Evolutionary conservation across 2,113 vertebrate species (phyloP), one percentile per base, ranked within the genome.

Genomic region (Cyphomyrus plagiostoma): DNA sequence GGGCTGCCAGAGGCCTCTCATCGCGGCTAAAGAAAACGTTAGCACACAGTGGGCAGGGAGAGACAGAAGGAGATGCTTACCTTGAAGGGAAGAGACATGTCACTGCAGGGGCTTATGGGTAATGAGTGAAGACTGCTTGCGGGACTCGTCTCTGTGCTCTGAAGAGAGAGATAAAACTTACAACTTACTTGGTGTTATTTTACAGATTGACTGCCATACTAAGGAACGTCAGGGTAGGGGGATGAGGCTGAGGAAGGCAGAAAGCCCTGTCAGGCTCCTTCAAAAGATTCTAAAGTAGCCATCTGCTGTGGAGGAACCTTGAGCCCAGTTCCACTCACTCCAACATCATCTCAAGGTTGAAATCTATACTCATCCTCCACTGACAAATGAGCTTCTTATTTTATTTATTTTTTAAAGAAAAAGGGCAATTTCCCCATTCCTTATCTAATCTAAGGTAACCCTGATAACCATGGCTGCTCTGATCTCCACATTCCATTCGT

Each of bases 101-200:
- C 98, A 53, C 97, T 96, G 93, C 97, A 97, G 58, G 98, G 98
- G 92, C 98, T 99, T 85, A 98, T 97, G 82, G 98, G 98, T 91
- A 99, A 96, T 15, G 98, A 99, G 26, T 97, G 92, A 49, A 96
- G 97, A 93, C 98, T 99, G 92, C 97, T 97, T n/a, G 97, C 97
- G 89, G 98, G 98, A 91, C 98, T 99, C 89, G 97, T 96, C 91
- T 99, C 98, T 0, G 96, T 89, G 92, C 98, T 99, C 98, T 99
- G 95, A 85, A 94, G 95, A 88, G 90, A 89, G 94, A 88, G 91
- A 88, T 90, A 91, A 92, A 85, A 49, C 23, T 49, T 49, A 49
- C 42, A 39, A 48, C 46, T 70, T 46, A 85, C 35, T n/a, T 85
- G 49, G 30, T 42, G 6, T 80, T 80, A 42, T 80, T 80, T 80